Evolutionary conservation across 2,113 vertebrate genomes (phyloP).

Genomic region (Oophaga pumilio): DNA sequence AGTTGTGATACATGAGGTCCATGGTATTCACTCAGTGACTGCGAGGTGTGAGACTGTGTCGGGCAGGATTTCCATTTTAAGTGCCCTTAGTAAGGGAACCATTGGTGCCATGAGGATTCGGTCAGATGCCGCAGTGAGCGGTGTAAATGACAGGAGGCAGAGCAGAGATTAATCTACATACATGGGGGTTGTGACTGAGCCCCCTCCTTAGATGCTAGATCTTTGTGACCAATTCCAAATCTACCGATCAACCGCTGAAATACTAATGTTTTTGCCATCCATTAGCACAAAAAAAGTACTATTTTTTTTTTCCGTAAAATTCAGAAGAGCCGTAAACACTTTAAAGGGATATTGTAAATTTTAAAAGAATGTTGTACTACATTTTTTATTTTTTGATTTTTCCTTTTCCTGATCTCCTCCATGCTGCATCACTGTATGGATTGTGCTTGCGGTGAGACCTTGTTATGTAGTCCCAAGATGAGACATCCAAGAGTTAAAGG

Average conservation of each 20-base stretch:
- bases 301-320: neutral
- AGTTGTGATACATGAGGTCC: neutral
- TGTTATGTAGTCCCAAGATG: neutral
- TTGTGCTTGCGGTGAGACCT: neutral
- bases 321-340: neutral
- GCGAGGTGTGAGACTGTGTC: neutral
- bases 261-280: neutral
- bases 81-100: neutral
- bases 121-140: neutral
- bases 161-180: neutral
- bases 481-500: neutral
- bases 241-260: neutral
- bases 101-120: neutral
- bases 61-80: neutral
- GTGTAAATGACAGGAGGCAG: neutral
- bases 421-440: neutral
- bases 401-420: neutral
- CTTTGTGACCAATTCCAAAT: neutral
- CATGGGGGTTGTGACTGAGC: neutral
- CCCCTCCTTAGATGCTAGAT: neutral
- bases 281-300: neutral
- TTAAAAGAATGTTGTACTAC: neutral
- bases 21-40: conserved; percentile 8
- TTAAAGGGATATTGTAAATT: neutral
- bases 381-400: too few species aligned